Percentiles rank a stretch among this genome's conserved stretches.
These are phyloP conservation scores for Eupithecia subfuscata DNA, from an alignment of 2,888 invertebrate species.

Conservation along the genomic window DNA sequence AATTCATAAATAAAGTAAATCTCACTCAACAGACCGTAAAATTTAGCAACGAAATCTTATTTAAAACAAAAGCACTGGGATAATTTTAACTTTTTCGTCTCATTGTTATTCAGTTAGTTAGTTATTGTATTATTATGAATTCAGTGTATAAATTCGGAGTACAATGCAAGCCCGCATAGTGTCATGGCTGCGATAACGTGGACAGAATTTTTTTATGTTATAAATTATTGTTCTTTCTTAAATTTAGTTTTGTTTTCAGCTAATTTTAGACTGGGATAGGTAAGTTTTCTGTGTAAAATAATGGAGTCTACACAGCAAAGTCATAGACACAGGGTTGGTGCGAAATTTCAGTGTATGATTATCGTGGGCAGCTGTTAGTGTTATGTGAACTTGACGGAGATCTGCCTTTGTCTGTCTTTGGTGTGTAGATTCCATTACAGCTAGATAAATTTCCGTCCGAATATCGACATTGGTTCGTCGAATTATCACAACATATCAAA, in stretches of 20 bases:
- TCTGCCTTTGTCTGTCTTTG: too few species aligned
- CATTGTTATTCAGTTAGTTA: constrained; percentile 18
- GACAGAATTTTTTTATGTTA: constrained; percentile 54
- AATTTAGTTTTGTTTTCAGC: constrained; percentile 39
- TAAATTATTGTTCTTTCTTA: constrained; percentile 52
- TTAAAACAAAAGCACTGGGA: constrained; percentile 20
- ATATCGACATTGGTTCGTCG: too few species aligned
- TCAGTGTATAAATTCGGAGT: constrained; percentile 33
- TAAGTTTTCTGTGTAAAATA: not conserved
- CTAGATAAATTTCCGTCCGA: too few species aligned
- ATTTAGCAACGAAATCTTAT: constrained; percentile 16
- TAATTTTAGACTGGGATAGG: constrained; percentile 18
- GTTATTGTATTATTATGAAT: constrained; percentile 4
- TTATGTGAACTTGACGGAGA: not conserved
- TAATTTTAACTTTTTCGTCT: constrained; percentile 17
- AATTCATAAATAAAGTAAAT: not conserved
- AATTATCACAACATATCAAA: too few species aligned
- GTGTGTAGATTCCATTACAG: too few species aligned
- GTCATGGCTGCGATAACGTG: constrained; percentile 68
- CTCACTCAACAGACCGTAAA: constrained; percentile 5
- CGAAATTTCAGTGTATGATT: not conserved
- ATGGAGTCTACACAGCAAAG: not conserved
- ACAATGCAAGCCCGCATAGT: constrained; percentile 65
- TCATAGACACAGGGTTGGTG: not conserved
- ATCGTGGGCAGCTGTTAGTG: not conserved